Evolutionary conservation across 2,113 vertebrate genomes (phyloP), one percentile per base, ranked within the genome.

Genomic region (Psettodes erumei): DNA sequence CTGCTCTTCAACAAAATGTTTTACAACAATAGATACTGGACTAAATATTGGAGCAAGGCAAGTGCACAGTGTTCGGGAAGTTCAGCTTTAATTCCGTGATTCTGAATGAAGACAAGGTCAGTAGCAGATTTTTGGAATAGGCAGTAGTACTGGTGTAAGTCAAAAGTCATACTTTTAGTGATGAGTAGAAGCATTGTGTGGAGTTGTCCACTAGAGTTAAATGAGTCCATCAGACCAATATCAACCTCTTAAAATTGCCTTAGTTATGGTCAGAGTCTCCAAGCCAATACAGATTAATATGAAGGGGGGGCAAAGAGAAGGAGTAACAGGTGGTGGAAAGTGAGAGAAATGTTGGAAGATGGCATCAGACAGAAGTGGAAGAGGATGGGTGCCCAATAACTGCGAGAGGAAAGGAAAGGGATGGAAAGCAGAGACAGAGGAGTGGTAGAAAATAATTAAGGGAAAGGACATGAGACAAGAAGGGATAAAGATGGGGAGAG

Each of bases 1-100:
- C 38, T 72, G 70, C 59, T 69, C 75, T 84, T 85, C 72, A 85
- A 86, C 85, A 85, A 87, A 93, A 84, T 86, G 65, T 79, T 91
- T 77, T 83, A 71, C 42, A 88, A 89, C 81, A 85, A 84, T 72
- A 77, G 71, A 83, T 47, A 69, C 54, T 71, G 67, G 77, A 25
- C 83, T 77, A 71, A 79, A 90, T 86, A 84, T 81, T 84, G 53
- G 25, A 85, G 47, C 19, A 48, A 68, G 37, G 32, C n/a, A 54
- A 54, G 55, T 61, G 48, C 11, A 21, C n/a, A 71, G 21, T 64
- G 27, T 27, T 65, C 69, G 71, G 43, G 28, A 35, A 60, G 76
- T 28, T 23, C 54, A 65, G 32, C 72, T 85, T 79, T 77, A 55
- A 54, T 51, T 67, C 15, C 19, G 9, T 32, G 8, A 70, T 72